phyloP scores from a whole-genome alignment of 2,888 invertebrate genomes.

The Andrena bucephala region DNA sequence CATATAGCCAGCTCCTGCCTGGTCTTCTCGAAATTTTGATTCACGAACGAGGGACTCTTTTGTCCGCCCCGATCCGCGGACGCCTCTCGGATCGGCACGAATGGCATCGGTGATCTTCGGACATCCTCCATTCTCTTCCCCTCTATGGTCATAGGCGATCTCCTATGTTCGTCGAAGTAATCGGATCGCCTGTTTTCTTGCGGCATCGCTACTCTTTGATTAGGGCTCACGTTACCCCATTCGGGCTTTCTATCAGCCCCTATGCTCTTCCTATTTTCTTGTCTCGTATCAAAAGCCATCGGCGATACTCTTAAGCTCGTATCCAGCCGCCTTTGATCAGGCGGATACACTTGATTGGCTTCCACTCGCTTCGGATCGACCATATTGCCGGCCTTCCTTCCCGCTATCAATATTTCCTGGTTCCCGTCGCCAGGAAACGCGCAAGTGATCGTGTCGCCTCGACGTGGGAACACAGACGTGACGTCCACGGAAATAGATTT shows the following conservation, averaged over 20 bases:
- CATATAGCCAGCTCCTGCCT: conserved; percentile 82
- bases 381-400: conserved; percentile 71
- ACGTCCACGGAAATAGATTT: conserved; percentile 82
- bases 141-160: conserved; percentile 82
- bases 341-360: conserved; percentile 74
- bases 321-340: conserved; percentile 79
- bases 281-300: conserved; percentile 79
- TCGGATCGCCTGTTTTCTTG: conserved; percentile 82
- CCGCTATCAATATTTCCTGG: conserved; percentile 70
- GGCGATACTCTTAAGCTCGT: conserved; percentile 78
- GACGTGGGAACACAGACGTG: conserved; percentile 78
- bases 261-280: conserved; percentile 78
- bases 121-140: conserved; percentile 81
- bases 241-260: conserved; percentile 78
- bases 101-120: conserved; percentile 82
- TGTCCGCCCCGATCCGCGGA: conserved; percentile 79
- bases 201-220: conserved; percentile 77
- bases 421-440: conserved; percentile 80
- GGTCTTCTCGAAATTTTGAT: conserved; percentile 83
- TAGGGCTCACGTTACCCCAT: conserved; percentile 81
- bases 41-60: conserved; percentile 80
- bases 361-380: conserved; percentile 78
- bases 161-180: conserved; percentile 82
- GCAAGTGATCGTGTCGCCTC: conserved; percentile 82
- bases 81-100: conserved; percentile 80